phyloP scores from a whole-genome alignment of 2,113 vertebrate genomes.

The Chloroceryle aenea region DNA sequence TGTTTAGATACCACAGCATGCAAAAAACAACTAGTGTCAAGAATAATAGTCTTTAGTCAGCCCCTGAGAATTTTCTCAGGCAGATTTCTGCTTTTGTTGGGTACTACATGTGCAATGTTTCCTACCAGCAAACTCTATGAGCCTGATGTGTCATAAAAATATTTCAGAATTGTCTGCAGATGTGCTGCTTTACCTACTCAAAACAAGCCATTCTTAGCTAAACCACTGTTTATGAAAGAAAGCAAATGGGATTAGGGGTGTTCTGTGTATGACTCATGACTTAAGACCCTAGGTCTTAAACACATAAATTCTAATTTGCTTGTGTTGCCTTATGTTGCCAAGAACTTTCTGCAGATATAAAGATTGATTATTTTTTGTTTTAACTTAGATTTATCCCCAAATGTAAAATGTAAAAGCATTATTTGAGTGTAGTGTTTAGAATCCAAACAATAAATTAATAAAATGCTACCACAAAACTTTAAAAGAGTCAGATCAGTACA shows the following conservation, averaged over 20 bases:
- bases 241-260: neutral
- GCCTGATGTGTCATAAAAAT: neutral
- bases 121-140: neutral
- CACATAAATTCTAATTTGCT: constrained; percentile 47
- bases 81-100: neutral
- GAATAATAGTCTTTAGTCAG: neutral
- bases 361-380: constrained; percentile 39
- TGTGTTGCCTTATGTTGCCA: neutral
- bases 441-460: neutral
- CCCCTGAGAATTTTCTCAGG: neutral
- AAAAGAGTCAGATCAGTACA: neutral
- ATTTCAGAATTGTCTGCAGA: neutral
- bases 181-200: neutral
- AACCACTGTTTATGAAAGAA: neutral
- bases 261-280: neutral
- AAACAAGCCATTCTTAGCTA: neutral
- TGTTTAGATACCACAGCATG: neutral
- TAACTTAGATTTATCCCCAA: constrained; percentile 1
- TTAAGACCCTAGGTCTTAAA: neutral
- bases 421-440: neutral
- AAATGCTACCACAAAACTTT: neutral
- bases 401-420: constrained; percentile 49
- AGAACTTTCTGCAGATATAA: constrained; percentile 28
- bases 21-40: neutral
- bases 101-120: neutral